Percentiles rank a stretch among this genome's conserved stretches.
These are phyloP conservation scores for Aphaenogaster rudis DNA, from an alignment of 1,140 invertebrate genomes.

Conservation along the genomic window DNA sequence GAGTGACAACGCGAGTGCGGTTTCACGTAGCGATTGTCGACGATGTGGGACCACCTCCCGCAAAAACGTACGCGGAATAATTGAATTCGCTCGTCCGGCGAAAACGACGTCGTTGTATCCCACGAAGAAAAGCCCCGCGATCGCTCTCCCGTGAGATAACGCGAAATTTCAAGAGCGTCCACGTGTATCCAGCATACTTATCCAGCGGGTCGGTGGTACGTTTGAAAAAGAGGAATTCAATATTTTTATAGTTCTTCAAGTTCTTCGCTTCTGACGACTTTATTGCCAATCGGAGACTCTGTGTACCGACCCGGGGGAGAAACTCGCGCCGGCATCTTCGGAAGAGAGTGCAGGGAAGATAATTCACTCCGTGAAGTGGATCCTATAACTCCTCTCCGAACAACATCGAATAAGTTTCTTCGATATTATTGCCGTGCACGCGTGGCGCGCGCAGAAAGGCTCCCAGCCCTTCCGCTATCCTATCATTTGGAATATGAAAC, in stretches of 20 bases:
- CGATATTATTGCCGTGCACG: conserved; percentile 45
- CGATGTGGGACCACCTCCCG: neutral
- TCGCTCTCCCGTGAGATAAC: neutral
- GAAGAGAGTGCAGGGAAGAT: conserved; percentile 25
- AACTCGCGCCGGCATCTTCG: neutral
- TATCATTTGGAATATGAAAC: conserved; percentile 57
- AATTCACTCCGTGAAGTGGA: conserved; percentile 51
- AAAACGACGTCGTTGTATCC: neutral
- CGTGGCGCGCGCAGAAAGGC: conserved; percentile 14
- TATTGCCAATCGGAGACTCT: conserved; percentile 31
- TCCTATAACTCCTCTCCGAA: conserved; percentile 33
- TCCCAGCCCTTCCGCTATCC: conserved; percentile 28
- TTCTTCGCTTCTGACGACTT: neutral
- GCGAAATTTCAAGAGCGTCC: neutral
- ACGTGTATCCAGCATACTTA: neutral
- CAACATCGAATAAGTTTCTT: conserved; percentile 49
- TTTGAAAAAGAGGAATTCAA: conserved; percentile 24
- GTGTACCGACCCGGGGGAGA: neutral
- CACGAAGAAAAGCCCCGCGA: neutral
- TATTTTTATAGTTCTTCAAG: conserved; percentile 30
- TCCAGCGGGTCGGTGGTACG: neutral
- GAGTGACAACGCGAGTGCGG: neutral
- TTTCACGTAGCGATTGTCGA: conserved; percentile 4
- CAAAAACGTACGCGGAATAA: conserved; percentile 10
- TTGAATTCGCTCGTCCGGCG: neutral